These are phyloP conservation scores for Gadus chalcogrammus DNA, from an alignment of 2,113 vertebrate species.

Conservation along the genomic window DNA sequence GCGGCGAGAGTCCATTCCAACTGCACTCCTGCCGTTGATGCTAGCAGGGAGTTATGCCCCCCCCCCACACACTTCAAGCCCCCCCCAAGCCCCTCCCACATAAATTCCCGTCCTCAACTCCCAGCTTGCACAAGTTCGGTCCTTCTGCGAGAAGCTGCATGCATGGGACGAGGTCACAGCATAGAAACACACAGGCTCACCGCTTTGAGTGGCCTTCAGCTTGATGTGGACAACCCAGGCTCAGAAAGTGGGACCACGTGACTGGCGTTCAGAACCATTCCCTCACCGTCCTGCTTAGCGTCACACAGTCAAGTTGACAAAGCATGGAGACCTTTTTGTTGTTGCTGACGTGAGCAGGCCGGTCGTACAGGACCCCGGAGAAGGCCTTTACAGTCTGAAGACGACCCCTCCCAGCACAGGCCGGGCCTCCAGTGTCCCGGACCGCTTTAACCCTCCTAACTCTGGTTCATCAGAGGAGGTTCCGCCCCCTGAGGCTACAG, in stretches of 20 bases:
- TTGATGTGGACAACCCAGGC: neutral
- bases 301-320: constrained; percentile 33
- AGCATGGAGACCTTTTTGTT: constrained; percentile 46
- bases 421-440: neutral
- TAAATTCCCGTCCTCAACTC: too few species aligned
- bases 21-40: constrained; percentile 4
- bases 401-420: too few species aligned
- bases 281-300: neutral
- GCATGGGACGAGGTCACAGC: neutral
- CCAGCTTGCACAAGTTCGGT: too few species aligned
- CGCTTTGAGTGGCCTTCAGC: neutral
- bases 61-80: too few species aligned
- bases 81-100: too few species aligned
- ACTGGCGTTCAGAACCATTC: neutral
- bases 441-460: neutral
- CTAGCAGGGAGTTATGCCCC: neutral
- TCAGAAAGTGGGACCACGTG: neutral
- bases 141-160: neutral
- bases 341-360: too few species aligned
- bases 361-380: too few species aligned
- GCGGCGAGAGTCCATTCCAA: too few species aligned
- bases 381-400: too few species aligned
- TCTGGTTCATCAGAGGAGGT: neutral
- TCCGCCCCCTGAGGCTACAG: constrained; percentile 48
- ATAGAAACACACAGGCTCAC: neutral